phyloP scores from a whole-genome alignment of 2,113 vertebrate genomes.

The Noctilio leporinus region DNA sequence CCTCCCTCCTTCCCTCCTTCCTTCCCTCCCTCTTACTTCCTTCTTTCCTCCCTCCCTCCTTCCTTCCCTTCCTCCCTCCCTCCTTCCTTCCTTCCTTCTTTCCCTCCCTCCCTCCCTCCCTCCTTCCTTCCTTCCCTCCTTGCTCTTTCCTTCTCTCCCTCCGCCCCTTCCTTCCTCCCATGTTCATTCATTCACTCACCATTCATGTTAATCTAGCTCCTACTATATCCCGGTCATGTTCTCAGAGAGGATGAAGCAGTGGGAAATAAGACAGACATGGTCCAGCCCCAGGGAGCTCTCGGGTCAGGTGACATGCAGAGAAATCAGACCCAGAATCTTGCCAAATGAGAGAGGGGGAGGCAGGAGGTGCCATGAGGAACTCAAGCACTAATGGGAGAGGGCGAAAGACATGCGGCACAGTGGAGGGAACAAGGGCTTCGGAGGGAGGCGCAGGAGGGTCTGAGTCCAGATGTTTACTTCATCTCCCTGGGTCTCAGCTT shows the following conservation, averaged over 20 bases:
- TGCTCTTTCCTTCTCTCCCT: not conserved
- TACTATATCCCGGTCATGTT: not conserved
- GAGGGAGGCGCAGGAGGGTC: not conserved
- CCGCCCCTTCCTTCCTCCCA: not conserved
- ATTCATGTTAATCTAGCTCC: not conserved
- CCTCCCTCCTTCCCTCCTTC: too few species aligned
- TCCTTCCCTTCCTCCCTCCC: not conserved
- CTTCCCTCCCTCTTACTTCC: not conserved
- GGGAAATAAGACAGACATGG: fast-evolving
- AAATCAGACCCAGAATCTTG: not conserved
- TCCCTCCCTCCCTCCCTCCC: not conserved
- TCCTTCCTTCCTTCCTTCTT: not conserved
- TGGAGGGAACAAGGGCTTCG: fast-evolving
- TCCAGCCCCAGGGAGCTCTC: not conserved
- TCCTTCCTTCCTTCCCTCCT: too few species aligned
- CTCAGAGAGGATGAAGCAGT: not conserved
- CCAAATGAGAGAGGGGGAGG: not conserved
- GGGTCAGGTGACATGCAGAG: not conserved
- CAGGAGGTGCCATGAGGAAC: too few species aligned
- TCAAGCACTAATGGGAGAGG: not conserved
- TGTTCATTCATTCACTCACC: not conserved
- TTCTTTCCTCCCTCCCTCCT: not conserved
- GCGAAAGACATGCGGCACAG: fast-evolving
- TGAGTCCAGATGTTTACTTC: fast-evolving
- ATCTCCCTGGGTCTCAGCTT: not conserved